These are phyloP conservation scores for Campoplex nolae DNA, from an alignment of 2,888 invertebrate genomes.

Conservation along the genomic window DNA sequence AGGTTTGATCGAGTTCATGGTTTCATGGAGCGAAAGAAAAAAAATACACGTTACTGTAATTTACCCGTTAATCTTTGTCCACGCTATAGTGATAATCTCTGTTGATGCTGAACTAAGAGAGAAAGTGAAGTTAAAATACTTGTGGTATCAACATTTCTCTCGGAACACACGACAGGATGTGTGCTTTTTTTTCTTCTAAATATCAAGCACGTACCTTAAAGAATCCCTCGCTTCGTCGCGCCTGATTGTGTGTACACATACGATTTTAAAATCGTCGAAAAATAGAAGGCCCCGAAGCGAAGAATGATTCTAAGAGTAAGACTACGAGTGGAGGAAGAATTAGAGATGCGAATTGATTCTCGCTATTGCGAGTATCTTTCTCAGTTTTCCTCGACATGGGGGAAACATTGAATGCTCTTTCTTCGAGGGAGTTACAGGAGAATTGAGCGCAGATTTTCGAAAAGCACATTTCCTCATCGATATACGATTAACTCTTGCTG, in stretches of 20 bases:
- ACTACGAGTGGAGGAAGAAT: constrained; percentile 56
- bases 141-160: constrained; percentile 28
- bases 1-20: constrained; percentile 11
- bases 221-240: constrained; percentile 24
- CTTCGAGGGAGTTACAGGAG: constrained; percentile 28
- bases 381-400: constrained; percentile 12
- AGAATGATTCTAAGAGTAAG: constrained; percentile 16
- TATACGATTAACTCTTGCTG: constrained; percentile 8
- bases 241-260: constrained; percentile 27
- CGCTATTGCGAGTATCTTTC: constrained; percentile 21
- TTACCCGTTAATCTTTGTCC: constrained; percentile 44
- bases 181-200: constrained; percentile 21
- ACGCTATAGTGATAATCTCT: constrained; percentile 43
- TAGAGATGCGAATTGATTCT: constrained; percentile 24
- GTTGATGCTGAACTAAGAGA: constrained; percentile 44
- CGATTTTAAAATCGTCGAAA: constrained; percentile 27
- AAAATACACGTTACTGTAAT: constrained; percentile 5
- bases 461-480: constrained; percentile 20
- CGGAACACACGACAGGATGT: constrained; percentile 37
- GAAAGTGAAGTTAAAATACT: constrained; percentile 44
- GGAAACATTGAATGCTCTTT: not conserved
- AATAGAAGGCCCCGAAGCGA: constrained; percentile 36
- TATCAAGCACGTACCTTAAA: constrained; percentile 43
- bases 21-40: constrained; percentile 10
- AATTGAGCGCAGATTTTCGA: constrained; percentile 21